phyloP scores from a whole-genome alignment of 2,113 vertebrate genomes.

The Salminus brasiliensis region DNA sequence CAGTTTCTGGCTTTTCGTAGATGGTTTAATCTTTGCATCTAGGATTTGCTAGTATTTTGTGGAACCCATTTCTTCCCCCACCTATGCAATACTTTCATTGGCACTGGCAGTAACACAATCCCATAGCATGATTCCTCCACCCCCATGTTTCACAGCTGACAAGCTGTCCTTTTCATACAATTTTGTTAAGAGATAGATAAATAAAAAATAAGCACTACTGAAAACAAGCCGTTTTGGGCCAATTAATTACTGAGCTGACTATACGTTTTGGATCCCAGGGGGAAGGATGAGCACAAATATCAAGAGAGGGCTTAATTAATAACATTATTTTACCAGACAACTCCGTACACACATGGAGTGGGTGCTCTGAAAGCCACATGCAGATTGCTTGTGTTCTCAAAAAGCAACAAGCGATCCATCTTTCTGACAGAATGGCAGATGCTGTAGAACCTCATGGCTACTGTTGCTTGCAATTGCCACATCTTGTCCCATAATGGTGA shows the following conservation, averaged over 20 bases:
- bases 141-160: no score
- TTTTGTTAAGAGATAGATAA: no score
- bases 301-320: background rate
- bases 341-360: background rate
- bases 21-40: no score
- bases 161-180: no score
- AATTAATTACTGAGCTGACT: background rate
- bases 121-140: no score
- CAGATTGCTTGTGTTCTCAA: background rate
- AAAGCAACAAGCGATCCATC: conserved; percentile 14
- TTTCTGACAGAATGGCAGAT: conserved; percentile 3
- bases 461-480: background rate
- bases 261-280: background rate
- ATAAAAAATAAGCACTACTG: background rate
- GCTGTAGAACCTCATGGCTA: background rate
- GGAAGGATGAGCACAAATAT: background rate
- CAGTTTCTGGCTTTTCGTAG: no score
- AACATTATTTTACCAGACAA: background rate
- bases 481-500: background rate
- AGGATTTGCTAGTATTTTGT: no score
- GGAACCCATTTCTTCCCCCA: no score
- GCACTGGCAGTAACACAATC: no score
- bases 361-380: background rate
- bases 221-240: background rate
- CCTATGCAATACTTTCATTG: no score